These are phyloP conservation scores for Stichopus horrens DNA, from an alignment of 53 echinoderm and acorn worm species.

Conservation along the genomic window DNA sequence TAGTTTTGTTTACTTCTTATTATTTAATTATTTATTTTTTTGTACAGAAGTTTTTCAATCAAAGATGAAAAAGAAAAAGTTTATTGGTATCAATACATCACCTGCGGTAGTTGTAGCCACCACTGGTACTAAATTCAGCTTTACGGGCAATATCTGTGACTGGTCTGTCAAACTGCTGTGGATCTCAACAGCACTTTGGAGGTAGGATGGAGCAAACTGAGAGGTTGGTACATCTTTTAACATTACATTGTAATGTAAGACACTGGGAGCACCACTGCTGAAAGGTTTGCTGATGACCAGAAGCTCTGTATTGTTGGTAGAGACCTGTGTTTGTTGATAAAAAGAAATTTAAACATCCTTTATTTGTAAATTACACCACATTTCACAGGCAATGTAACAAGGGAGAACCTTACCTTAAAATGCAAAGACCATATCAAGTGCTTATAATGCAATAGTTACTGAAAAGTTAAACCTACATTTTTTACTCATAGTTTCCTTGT, in stretches of 20 bases:
- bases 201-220: slow-evolving; percentile 62
- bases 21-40: too few species aligned
- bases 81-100: not conserved
- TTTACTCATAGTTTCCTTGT: too few species aligned
- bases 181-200: slow-evolving; percentile 60
- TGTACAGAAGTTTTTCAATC: too few species aligned
- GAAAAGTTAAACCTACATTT: too few species aligned
- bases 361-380: too few species aligned
- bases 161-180: slow-evolving; percentile 74
- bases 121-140: slow-evolving; percentile 71
- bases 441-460: too few species aligned
- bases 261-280: slow-evolving; percentile 25
- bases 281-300: slow-evolving; percentile 69
- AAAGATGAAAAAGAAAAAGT: too few species aligned
- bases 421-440: too few species aligned
- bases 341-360: not conserved
- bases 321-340: slow-evolving; percentile 52
- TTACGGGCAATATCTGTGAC: slow-evolving; percentile 63
- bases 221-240: slow-evolving; percentile 56
- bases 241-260: slow-evolving; percentile 42
- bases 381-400: too few species aligned
- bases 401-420: too few species aligned
- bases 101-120: slow-evolving; percentile 2
- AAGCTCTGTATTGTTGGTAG: slow-evolving; percentile 64
- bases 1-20: too few species aligned